These are phyloP conservation scores for Archips xylosteana DNA, from an alignment of 2,888 invertebrate genomes.

Conservation along the genomic window DNA sequence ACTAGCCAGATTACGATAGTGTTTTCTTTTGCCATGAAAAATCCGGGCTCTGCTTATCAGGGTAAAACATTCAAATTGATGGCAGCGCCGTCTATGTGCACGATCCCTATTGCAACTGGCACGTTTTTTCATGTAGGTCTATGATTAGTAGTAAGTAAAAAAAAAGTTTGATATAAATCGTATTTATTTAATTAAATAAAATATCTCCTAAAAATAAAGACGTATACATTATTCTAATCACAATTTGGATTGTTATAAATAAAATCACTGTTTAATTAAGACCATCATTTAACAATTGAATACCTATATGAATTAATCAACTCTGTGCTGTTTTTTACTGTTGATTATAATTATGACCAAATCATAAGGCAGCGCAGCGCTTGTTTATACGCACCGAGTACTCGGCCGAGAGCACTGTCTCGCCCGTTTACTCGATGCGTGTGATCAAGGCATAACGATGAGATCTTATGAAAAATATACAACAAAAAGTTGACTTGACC, in stretches of 20 bases:
- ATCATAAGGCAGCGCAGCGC: too few species aligned
- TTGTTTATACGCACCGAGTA: too few species aligned
- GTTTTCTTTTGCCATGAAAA: too few species aligned
- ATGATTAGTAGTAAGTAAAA: not conserved
- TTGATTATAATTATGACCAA: not conserved
- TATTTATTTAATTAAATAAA: conserved; percentile 32
- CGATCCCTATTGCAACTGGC: too few species aligned
- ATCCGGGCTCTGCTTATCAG: too few species aligned
- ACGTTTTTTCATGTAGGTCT: too few species aligned
- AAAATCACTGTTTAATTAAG: not conserved
- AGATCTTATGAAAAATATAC: not conserved
- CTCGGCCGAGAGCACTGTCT: too few species aligned
- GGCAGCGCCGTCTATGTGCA: too few species aligned
- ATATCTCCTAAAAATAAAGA: conserved; percentile 23
- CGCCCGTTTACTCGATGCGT: too few species aligned
- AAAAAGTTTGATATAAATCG: not conserved
- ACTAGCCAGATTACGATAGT: too few species aligned
- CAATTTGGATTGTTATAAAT: conserved; percentile 22
- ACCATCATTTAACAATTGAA: not conserved
- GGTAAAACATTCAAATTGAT: too few species aligned
- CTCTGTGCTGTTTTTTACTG: not conserved
- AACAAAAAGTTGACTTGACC: not conserved
- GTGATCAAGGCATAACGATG: too few species aligned
- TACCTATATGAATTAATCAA: not conserved
- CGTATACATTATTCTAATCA: conserved; percentile 25